These are phyloP conservation scores for Malthinus flaveolus DNA, from an alignment of 2,888 invertebrate genomes.

Conservation along the genomic window DNA sequence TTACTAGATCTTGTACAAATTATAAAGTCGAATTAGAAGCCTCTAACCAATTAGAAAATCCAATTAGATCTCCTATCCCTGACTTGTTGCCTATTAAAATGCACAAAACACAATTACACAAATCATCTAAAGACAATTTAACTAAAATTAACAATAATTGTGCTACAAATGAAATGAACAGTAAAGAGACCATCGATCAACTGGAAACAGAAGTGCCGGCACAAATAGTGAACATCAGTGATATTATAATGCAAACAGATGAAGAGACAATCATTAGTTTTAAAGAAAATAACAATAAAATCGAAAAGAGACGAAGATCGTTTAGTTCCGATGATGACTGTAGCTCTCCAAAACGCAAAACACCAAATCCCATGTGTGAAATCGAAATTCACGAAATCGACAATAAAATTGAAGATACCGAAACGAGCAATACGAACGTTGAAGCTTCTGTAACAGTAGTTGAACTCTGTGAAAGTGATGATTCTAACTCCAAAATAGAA, in stretches of 20 bases:
- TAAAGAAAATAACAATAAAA: conserved; percentile 39
- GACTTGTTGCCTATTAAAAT: conserved; percentile 52
- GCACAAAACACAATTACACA: conserved; percentile 38
- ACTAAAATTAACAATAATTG: background rate
- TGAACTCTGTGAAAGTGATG: background rate
- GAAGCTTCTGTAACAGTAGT: background rate
- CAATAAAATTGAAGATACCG: conserved; percentile 3
- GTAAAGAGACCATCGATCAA: background rate
- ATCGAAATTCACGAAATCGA: background rate
- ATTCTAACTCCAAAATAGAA: too few species aligned
- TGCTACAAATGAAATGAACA: background rate
- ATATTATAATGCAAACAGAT: conserved; percentile 49
- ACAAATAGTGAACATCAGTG: conserved; percentile 51
- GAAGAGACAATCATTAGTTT: conserved; percentile 53
- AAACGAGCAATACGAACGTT: background rate
- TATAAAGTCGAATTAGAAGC: conserved; percentile 35
- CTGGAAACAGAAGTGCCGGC: conserved; percentile 42
- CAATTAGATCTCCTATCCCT: conserved; percentile 47
- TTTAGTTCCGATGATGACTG: conserved; percentile 42
- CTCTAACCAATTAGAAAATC: conserved; percentile 29
- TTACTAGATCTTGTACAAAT: conserved; percentile 58
- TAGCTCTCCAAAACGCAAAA: conserved; percentile 45
- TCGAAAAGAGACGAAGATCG: conserved; percentile 47
- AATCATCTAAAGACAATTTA: conserved; percentile 16
- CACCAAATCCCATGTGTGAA: conserved; percentile 40